Conservation (phyloP, 35 echinoderm and acorn worm genomes). For the Apostichopus japonicus region DNA sequence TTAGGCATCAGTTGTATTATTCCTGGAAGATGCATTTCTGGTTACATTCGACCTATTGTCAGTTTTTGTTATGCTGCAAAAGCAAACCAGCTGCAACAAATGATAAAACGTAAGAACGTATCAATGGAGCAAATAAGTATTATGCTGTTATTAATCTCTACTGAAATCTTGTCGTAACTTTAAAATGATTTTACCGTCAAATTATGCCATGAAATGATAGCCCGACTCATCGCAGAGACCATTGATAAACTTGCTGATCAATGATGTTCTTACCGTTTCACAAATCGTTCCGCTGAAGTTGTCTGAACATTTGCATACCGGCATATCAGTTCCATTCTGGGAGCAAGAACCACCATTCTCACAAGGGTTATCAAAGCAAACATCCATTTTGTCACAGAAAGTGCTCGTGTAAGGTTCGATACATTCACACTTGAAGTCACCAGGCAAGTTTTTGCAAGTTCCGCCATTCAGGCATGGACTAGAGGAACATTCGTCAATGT, state of each 20-base stretch:
- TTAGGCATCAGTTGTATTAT: too few relatives aligned
- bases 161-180: too few relatives aligned
- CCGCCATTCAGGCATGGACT: conserved; percentile 70
- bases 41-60: too few relatives aligned
- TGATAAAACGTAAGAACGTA: too few relatives aligned
- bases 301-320: conserved; percentile 49
- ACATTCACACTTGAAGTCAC: conserved; percentile 75
- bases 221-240: background rate
- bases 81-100: too few relatives aligned
- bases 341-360: conserved; percentile 68
- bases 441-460: conserved; percentile 65
- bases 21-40: too few relatives aligned
- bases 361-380: conserved; percentile 63
- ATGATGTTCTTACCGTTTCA: conserved; percentile 60
- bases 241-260: background rate
- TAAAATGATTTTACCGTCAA: too few relatives aligned
- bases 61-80: too few relatives aligned
- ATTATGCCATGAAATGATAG: too few relatives aligned
- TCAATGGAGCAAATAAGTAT: too few relatives aligned
- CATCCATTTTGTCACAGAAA: conserved; percentile 46
- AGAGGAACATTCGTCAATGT: conserved; percentile 74
- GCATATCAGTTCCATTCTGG: background rate
- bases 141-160: too few relatives aligned
- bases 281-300: conserved; percentile 63
- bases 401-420: conserved; percentile 17